A percentile compares a stretch with the other conserved stretches of the same genome.
Conservation (phyloP, 2,888 invertebrate genomes). For the Drosophila siamana region DNA sequence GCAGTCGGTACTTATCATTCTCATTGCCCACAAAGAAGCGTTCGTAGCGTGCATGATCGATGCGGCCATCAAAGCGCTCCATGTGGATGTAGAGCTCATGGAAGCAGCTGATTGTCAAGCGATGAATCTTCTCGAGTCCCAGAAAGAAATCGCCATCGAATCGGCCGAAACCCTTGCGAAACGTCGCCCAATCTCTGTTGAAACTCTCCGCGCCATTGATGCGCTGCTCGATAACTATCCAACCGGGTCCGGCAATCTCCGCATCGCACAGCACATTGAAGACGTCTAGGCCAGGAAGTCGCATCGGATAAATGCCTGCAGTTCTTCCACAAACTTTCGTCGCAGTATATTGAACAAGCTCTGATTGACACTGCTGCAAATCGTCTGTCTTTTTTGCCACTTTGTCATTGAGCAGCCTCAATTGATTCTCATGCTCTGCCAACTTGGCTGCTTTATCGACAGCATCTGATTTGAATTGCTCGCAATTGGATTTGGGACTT, state of each 20-base stretch:
- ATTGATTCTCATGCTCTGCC: neutral
- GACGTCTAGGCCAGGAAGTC: neutral
- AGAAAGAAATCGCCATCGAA: constrained; percentile 5
- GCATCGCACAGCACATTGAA: constrained; percentile 3
- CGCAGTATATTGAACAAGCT: too few relatives aligned
- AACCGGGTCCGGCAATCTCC: constrained; percentile 2
- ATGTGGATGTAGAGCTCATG: constrained; percentile 15
- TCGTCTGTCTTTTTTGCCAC: neutral
- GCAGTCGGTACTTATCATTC: constrained; percentile 2
- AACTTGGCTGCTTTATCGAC: neutral
- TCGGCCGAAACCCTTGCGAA: neutral
- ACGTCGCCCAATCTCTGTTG: neutral
- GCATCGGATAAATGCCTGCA: neutral
- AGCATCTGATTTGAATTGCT: neutral
- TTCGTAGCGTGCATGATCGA: neutral
- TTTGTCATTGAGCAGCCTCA: neutral
- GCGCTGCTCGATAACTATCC: neutral
- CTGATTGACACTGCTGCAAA: neutral
- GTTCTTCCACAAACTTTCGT: too few relatives aligned
- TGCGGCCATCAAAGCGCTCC: constrained; percentile 3
- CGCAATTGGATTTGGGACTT: neutral
- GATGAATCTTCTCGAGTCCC: constrained; percentile 16
- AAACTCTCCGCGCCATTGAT: neutral
- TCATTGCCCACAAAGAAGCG: neutral
- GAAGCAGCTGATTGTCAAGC: neutral